Evolutionary conservation across 2,113 vertebrate genomes (phyloP).

Genomic region (Clinocottus analis): DNA sequence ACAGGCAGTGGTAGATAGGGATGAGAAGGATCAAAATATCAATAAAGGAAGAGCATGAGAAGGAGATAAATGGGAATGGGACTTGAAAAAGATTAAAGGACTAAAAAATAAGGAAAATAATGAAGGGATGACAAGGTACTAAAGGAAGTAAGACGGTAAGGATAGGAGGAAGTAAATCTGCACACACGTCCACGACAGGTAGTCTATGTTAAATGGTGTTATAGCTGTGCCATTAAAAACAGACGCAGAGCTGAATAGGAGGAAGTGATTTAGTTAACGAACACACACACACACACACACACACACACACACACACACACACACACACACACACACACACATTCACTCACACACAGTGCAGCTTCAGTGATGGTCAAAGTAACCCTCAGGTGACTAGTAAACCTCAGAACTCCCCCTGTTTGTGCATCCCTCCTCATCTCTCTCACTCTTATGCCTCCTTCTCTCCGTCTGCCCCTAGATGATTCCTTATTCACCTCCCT

Average conservation of each 20-base stretch:
- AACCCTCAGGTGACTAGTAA: conserved; percentile 40
- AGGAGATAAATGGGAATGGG: not conserved
- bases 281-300: conserved; percentile 24
- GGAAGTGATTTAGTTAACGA: conserved; percentile 41
- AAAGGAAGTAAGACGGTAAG: not conserved
- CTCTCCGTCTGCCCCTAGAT: not conserved
- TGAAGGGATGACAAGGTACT: not conserved
- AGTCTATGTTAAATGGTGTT: conserved; percentile 50
- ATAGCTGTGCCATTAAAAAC: conserved; percentile 41
- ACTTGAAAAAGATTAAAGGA: not conserved
- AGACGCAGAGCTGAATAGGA: conserved; percentile 31
- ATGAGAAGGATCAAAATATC: not conserved
- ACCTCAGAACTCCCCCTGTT: conserved; percentile 42
- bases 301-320: conserved; percentile 13
- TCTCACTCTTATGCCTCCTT: not conserved
- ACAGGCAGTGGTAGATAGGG: not conserved
- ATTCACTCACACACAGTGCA: not conserved
- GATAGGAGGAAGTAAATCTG: not conserved
- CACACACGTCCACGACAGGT: conserved; percentile 2
- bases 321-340: conserved; percentile 12
- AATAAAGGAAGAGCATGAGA: not conserved
- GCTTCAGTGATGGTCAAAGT: conserved; percentile 15
- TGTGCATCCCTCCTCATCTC: conserved; percentile 26
- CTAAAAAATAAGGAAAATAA: not conserved
- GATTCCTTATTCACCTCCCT: conserved; percentile 19